These are phyloP conservation scores for Emesis furor DNA, from an alignment of 2,888 invertebrate genomes.

Conservation along the genomic window DNA sequence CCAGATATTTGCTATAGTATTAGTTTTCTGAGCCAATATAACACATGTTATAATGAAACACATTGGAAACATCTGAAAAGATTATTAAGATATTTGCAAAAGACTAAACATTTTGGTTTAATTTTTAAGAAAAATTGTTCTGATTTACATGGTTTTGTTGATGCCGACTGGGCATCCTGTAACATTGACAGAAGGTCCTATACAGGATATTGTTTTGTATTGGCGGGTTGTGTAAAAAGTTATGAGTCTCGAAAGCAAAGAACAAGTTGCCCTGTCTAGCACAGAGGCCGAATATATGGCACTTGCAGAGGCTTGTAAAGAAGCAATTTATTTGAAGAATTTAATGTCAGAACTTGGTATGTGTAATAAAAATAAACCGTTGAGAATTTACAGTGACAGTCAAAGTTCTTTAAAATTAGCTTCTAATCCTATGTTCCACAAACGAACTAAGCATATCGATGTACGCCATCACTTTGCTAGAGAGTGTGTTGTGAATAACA, in stretches of 20 bases:
- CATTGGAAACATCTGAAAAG: slow-evolving; percentile 66
- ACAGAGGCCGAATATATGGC: not conserved
- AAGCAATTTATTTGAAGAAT: not conserved
- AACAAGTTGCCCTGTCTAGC: not conserved
- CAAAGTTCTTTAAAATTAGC: not conserved
- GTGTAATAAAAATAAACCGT: not conserved
- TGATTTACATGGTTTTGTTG: slow-evolving; percentile 36
- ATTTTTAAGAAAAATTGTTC: slow-evolving; percentile 17
- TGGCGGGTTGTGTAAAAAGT: slow-evolving; percentile 70
- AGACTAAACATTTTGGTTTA: slow-evolving; percentile 43
- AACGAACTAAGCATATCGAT: not conserved
- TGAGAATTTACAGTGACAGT: not conserved
- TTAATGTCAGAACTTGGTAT: not conserved
- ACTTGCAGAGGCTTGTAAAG: not conserved
- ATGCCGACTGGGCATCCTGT: slow-evolving; percentile 57
- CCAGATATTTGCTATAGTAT: slow-evolving; percentile 18
- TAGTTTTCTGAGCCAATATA: slow-evolving; percentile 59
- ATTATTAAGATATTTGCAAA: slow-evolving; percentile 46
- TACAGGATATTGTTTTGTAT: slow-evolving; percentile 74
- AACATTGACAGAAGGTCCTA: slow-evolving; percentile 80
- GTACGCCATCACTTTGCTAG: not conserved
- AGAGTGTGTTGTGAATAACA: not conserved
- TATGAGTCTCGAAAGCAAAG: not conserved
- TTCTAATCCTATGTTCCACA: not conserved
- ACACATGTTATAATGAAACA: slow-evolving; percentile 51